Evolutionary conservation across 2,113 vertebrate species (phyloP).

Genomic region (Chunga burmeisteri): DNA sequence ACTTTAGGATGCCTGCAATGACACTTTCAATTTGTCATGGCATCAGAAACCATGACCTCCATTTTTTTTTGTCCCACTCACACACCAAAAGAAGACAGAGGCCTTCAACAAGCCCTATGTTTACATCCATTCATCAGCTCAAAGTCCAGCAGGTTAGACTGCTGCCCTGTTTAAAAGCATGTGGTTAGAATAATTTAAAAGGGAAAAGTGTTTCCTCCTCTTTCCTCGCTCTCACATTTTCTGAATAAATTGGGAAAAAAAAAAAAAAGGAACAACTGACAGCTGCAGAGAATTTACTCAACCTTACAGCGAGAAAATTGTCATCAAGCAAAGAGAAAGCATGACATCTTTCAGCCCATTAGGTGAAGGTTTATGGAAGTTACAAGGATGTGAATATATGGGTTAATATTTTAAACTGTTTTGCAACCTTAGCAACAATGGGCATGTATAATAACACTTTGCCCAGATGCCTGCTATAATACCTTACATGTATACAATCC

Average conservation of each 20-base stretch:
- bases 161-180: not conserved
- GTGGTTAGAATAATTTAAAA: not conserved
- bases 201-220: not conserved
- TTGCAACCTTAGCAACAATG: not conserved
- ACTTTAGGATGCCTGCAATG: not conserved
- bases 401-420: not conserved
- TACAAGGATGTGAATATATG: not conserved
- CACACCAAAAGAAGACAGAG: not conserved
- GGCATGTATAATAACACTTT: not conserved
- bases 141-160: not conserved
- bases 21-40: not conserved
- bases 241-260: not conserved
- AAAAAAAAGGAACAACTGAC: not conserved
- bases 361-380: not conserved
- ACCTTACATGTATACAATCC: not conserved
- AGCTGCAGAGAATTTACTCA: not conserved
- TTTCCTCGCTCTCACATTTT: not conserved
- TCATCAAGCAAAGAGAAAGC: not conserved
- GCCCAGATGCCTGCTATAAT: not conserved
- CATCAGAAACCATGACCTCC: not conserved
- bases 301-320: not conserved
- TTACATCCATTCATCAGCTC: not conserved
- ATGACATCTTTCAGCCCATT: not conserved
- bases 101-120: not conserved
- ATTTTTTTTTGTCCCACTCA: not conserved